Evolutionary conservation across 2,888 invertebrate genomes (phyloP), one percentile per base, ranked within the genome.

Genomic region (Synanthedon andrenaeformis): DNA sequence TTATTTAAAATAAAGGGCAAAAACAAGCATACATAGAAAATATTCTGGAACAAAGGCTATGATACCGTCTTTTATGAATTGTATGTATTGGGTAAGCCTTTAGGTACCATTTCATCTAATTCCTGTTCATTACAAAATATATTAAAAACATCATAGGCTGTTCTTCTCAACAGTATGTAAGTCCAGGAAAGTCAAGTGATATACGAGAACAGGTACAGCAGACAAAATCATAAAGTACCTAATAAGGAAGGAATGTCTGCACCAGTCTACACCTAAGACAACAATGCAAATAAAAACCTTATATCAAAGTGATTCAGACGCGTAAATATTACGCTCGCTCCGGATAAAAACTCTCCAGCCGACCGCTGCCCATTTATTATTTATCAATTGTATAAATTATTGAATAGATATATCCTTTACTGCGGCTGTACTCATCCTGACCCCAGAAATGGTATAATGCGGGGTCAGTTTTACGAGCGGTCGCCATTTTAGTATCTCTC

Each of bases 341-440:
- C 12, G 6, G 14, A 45, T 45, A 45, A 45, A 45, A 45, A 45
- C 35, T 35, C 35, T 35, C 35, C 35, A 10, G 35, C 45, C 45
- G 45, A n/a, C 45, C 14, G 45, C 45, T 12, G 13, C n/a, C 45
- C 62, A 79, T 80, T 74, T 84, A 85, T 85, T 86, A 86, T 86
- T 87, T 83, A 87, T 82, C 79, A 84, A 84, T 82, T 79, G 84
- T 85, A 86, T 87, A 85, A 80, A 83, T 84, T 85, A 85, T 84
- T 80, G 79, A 84, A 80, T 77, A 72, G 63, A 64, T 65, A 67
- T 67, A 69, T 65, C 63, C 62, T 62, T 59, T 64, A 64, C 61
- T 60, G 63, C 58, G 59, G 58, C 56, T 57, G 63, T 61, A 64
- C 61, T 60, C 63, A 45, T 60, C 63, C 67, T 74, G 76, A 71